Conservation (phyloP, 2,113 vertebrate species). For the Oxyruncus cristatus region DNA sequence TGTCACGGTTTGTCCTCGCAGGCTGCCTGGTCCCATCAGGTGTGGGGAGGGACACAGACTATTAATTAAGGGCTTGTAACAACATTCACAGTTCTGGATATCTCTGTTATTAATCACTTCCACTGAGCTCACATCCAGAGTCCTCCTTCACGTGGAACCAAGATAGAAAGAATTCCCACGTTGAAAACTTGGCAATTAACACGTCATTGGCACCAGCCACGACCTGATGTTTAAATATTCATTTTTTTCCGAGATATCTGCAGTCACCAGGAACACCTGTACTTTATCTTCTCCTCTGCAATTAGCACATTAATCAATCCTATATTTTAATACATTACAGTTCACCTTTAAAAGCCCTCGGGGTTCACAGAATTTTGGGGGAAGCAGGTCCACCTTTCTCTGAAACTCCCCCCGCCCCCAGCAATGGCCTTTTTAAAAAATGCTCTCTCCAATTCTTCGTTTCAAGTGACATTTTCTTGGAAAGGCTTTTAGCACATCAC, state of each 20-base stretch:
- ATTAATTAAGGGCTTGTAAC: background rate
- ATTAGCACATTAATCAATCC: background rate
- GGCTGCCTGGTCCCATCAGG: background rate
- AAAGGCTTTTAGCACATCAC: background rate
- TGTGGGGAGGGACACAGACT: background rate
- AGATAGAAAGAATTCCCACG: background rate
- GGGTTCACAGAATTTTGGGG: background rate
- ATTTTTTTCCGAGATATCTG: background rate
- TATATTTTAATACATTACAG: background rate
- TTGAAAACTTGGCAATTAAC: background rate
- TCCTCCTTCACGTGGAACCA: background rate
- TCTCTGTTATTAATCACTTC: background rate
- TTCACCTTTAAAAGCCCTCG: background rate
- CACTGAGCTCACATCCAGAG: background rate
- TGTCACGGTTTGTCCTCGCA: background rate
- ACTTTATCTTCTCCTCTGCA: background rate
- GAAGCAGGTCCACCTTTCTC: background rate
- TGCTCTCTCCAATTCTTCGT: background rate
- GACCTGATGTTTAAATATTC: background rate
- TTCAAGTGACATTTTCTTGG: conserved; percentile 9
- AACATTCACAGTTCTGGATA: background rate
- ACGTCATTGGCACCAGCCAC: background rate
- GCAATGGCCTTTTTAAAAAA: background rate
- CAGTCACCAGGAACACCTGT: background rate
- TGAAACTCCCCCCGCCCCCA: background rate